A percentile compares a stretch with the other conserved stretches of the same genome.
phyloP scores from a whole-genome alignment of 2,113 vertebrate genomes.

The Clarias magur region DNA sequence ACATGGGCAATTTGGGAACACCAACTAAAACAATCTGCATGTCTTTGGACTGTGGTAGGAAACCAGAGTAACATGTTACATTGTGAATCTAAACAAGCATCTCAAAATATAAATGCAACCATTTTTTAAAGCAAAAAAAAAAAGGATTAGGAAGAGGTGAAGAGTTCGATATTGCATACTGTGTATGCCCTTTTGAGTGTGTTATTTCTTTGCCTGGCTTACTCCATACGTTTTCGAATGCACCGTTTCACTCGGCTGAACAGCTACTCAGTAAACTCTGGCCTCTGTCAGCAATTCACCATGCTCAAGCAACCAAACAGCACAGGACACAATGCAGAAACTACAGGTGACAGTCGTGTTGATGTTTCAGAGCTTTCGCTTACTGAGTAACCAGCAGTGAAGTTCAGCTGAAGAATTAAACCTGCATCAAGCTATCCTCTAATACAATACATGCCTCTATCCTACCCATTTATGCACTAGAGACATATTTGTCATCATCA shows the following conservation, averaged over 20 bases:
- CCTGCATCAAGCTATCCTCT: not conserved
- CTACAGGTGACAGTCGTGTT: not conserved
- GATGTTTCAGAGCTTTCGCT: not conserved
- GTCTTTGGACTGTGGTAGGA: too few species aligned
- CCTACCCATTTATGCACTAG: not conserved
- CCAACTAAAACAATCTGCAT: too few species aligned
- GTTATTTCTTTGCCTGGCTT: not conserved
- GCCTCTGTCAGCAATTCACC: constrained; percentile 9
- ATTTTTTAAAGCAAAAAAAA: not conserved
- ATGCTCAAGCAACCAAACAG: not conserved
- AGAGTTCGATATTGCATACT: not conserved
- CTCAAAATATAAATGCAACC: not conserved
- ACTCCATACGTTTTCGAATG: not conserved
- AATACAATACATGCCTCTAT: not conserved
- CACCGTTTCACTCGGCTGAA: not conserved
- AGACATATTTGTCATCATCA: not conserved
- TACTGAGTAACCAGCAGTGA: not conserved
- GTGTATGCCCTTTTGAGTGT: not conserved
- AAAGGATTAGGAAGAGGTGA: not conserved
- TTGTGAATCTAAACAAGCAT: not conserved
- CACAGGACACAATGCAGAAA: not conserved
- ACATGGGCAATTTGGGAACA: too few species aligned
- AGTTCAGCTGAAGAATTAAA: not conserved
- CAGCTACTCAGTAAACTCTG: not conserved
- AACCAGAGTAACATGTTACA: not conserved